Base-by-base conservation (phyloP, 2,797 vertebrate genomes). In the Cirrhinus mrigala region DNA sequence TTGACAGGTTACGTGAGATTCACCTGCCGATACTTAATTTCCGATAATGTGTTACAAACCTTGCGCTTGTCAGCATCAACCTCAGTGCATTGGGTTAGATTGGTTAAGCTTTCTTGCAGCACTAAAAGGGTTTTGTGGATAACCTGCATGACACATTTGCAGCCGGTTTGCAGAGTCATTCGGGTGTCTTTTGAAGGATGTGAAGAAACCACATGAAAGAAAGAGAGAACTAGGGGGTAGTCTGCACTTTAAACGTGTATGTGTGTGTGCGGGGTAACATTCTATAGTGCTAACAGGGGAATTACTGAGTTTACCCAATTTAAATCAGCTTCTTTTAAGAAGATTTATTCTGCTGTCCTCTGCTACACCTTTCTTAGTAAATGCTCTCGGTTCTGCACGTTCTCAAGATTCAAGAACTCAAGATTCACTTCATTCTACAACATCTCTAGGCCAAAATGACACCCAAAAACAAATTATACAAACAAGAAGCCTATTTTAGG, bases 171-270 rank as follows among this genome's bases (percentile, higher is more conserved):
- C 80, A 79, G 70, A 46, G 82, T 83, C 81, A 87, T 82, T 18
- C 48, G 24, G 56, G 81, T 80, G 70, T 56, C 83, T 83, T 69
- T 86, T 84, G 58, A 64, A 81, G 58, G 68, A 81, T 87, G 81
- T 71, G 76, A 85, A 54, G 33, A 87, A 82, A 79, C 88, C 83
- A 87, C 85, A 87, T 87, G 6, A 87, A 86, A 80, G 78, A 50
- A 50, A 71, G 29, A 58, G 56, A 71, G 68, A 70, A 68, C 37
- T 58, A 24, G 56, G 40, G 56, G 82, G 29, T 74, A 58, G 33
- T 81, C 27, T 52, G 37, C 52, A 71, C 20, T 83, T 79, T 70
- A 37, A 24, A 20, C 68, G 66, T 29, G 40, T 66, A 2, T 54
- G 71, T 80, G 56, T 60, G 20, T 68, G 58, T 46, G 24, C n/a